Conservation (phyloP, 2,888 invertebrate species). For the Pristionchus arcanus region DNA sequence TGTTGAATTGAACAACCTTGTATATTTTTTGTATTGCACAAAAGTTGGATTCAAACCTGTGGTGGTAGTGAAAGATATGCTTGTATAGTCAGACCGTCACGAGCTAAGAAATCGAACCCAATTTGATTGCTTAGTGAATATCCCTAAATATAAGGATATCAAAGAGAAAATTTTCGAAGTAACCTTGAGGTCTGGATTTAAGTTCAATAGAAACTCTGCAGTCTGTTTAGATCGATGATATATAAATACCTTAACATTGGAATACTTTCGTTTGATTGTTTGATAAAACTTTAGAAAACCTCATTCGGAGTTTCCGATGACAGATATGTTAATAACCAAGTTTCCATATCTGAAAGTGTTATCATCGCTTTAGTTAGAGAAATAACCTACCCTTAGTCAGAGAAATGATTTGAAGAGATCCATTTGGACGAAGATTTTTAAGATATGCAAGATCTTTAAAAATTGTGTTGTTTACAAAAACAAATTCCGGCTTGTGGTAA, state of each 20-base stretch:
- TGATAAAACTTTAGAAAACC: slow-evolving; percentile 60
- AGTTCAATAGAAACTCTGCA: not conserved
- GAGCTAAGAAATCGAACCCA: slow-evolving; percentile 75
- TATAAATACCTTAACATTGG: not conserved
- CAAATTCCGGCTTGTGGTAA: slow-evolving; percentile 76
- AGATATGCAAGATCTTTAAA: slow-evolving; percentile 68
- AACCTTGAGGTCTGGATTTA: not conserved
- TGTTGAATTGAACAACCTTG: not conserved
- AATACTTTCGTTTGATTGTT: not conserved
- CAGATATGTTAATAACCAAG: slow-evolving; percentile 75
- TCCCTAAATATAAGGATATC: not conserved
- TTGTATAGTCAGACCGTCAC: slow-evolving; percentile 75
- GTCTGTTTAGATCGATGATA: not conserved
- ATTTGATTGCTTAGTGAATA: slow-evolving; percentile 72
- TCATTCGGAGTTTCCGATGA: slow-evolving; percentile 76
- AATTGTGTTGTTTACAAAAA: slow-evolving; percentile 75
- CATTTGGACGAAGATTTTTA: slow-evolving; percentile 73
- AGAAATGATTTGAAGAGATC: slow-evolving; percentile 63
- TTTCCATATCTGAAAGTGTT: slow-evolving; percentile 70
- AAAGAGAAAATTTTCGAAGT: not conserved
- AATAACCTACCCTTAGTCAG: slow-evolving; percentile 60
- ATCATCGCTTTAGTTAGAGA: not conserved
- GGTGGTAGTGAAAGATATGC: slow-evolving; percentile 76
- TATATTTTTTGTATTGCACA: not conserved
- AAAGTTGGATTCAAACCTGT: slow-evolving; percentile 57